Evolutionary conservation across 2,113 vertebrate genomes (phyloP), one percentile per base, ranked within the genome.

Genomic region (Takifugu flavidus): DNA sequence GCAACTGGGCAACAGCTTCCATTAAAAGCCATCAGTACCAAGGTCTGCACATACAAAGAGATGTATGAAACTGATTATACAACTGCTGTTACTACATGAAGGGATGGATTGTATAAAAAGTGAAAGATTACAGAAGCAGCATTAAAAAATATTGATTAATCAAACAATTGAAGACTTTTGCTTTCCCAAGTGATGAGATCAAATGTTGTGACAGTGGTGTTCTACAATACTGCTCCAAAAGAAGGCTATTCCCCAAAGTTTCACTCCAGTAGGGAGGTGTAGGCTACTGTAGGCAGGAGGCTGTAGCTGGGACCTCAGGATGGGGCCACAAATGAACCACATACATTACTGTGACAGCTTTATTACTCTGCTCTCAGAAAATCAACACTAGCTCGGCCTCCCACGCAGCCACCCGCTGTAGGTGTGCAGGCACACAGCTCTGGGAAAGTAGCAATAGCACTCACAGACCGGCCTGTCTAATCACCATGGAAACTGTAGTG

Each of bases 401-500:
- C 68, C 70, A 65, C 67, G 66, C 49, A 45, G 28, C 59, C n/a
- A 57, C 59, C 29, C 57, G 20, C 52, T 67, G 79, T 69, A 72
- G 68, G 70, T 82, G 79, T 65, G 72, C 53, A 49, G 60, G 65
- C 45, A 49, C 50, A 66, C 60, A 47, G 55, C 70, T 73, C 62
- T 65, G 68, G 67, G 28, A 79, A 69, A 81, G 77, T 53, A 78
- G 43, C 46, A 59, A 59, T 67, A 56, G 62, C 59, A 65, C 57
- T 66, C 63, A 59, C 53, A 47, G 50, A 62, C 53, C 4, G 0
- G 45, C 57, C 74, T 49, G 59, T 72, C 68, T 82, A 68, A 87
- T 89, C 79, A 68, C 85, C 76, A 86, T 89, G 82, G 86, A 82
- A 86, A 88, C 83, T 67, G 74, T 60, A 72, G 27, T 15, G 52